A percentile compares a stretch with the other conserved stretches of the same genome.
Evolutionary conservation across 2,888 invertebrate genomes (phyloP).

Genomic region (Drosophila yooni): DNA sequence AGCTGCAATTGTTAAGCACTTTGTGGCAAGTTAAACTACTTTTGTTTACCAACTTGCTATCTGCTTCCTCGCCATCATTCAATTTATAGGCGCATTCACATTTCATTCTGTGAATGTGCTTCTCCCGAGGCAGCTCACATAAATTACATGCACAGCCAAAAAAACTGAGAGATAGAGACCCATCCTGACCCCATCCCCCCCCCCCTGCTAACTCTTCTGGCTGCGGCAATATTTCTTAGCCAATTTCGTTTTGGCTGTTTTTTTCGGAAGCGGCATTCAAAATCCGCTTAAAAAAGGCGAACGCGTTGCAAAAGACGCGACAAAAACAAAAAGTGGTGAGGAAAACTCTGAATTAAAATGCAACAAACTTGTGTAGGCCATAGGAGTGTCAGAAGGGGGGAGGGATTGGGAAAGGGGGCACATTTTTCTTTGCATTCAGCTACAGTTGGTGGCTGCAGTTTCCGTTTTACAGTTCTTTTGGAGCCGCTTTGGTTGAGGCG

Average conservation of each 20-base stretch:
- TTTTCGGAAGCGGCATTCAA: conserved; percentile 57
- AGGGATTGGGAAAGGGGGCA: conserved; percentile 6
- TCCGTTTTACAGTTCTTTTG: conserved; percentile 33
- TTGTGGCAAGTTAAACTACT: neutral
- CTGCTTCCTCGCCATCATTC: conserved; percentile 5
- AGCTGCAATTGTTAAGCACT: neutral
- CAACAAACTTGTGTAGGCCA: conserved; percentile 58
- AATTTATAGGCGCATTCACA: conserved; percentile 36
- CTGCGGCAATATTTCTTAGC: conserved; percentile 65
- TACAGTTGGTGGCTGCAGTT: conserved; percentile 45
- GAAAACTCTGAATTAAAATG: conserved; percentile 68
- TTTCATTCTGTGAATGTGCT: conserved; percentile 39
- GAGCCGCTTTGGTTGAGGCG: conserved; percentile 35
- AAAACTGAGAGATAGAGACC: neutral
- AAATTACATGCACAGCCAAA: conserved; percentile 58
- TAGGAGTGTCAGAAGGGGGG: neutral
- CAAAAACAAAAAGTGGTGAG: conserved; percentile 14
- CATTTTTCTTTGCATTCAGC: conserved; percentile 65
- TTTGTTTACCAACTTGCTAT: neutral
- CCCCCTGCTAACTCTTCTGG: conserved; percentile 7
- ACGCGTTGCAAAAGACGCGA: conserved; percentile 35
- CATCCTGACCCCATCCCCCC: neutral
- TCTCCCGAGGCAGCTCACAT: conserved; percentile 77
- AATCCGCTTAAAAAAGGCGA: conserved; percentile 78
- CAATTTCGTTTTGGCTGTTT: conserved; percentile 52